Evolutionary conservation across 2,888 invertebrate species (phyloP).

Genomic region (Metalampra italica): DNA sequence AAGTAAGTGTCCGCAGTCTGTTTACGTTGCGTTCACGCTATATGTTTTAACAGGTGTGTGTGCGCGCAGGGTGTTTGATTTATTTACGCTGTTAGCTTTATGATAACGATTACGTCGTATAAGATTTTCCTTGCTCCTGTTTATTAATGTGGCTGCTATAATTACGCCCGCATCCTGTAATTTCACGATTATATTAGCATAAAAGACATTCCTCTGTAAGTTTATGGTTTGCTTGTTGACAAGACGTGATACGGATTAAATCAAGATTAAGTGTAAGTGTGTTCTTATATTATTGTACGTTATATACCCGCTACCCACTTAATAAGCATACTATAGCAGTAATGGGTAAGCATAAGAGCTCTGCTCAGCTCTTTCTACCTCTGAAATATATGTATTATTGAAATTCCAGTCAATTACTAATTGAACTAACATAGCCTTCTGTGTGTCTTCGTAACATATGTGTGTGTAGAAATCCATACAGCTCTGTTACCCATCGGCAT

Average conservation of each 20-base stretch:
- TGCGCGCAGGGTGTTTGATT: conserved; percentile 14
- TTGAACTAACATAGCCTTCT: no score
- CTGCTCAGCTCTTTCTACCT: no score
- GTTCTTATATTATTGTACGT: neutral
- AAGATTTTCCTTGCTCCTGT: conserved; percentile 1
- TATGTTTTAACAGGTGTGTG: conserved; percentile 26
- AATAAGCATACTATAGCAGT: no score
- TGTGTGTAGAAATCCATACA: no score
- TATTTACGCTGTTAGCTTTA: conserved; percentile 14
- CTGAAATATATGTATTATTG: no score
- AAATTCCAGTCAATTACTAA: no score
- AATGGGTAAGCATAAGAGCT: no score
- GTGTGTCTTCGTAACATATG: no score
- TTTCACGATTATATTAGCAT: conserved; percentile 9
- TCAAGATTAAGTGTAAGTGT: neutral
- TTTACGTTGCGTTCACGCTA: conserved; percentile 37
- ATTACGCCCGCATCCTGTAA: conserved; percentile 15
- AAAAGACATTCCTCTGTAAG: neutral
- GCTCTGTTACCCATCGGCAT: no score
- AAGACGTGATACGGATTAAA: neutral
- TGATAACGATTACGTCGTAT: conserved; percentile 10
- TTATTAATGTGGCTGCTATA: conserved; percentile 5
- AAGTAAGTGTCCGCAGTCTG: conserved; percentile 45
- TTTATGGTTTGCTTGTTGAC: neutral
- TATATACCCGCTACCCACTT: no score